Conservation (phyloP, 2,113 vertebrate genomes). For the Mixornis gularis region DNA sequence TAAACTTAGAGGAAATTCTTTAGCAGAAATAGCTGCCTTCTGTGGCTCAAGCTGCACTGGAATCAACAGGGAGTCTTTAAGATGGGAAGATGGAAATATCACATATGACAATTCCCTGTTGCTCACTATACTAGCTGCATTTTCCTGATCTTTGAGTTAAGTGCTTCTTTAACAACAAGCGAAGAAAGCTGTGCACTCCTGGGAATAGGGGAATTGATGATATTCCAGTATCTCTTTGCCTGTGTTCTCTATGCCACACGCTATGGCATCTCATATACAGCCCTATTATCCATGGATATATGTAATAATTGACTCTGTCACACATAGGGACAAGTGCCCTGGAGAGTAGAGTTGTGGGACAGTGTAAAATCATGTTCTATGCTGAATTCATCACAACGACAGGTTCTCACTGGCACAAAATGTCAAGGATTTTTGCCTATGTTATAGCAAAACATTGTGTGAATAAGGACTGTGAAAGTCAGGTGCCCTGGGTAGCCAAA, state of each 20-base stretch:
- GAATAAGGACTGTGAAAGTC: slow-evolving; percentile 47
- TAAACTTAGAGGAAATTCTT: slow-evolving; percentile 25
- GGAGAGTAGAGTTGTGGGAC: slow-evolving; percentile 20
- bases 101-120: neutral
- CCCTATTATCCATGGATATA: neutral
- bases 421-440: slow-evolving; percentile 47
- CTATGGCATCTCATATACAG: no score
- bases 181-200: neutral
- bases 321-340: neutral
- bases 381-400: slow-evolving; percentile 25
- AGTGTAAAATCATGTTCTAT: slow-evolving; percentile 62
- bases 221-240: neutral
- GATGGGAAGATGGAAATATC: neutral
- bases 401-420: slow-evolving; percentile 53
- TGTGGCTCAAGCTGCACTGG: neutral
- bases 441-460: slow-evolving; percentile 46
- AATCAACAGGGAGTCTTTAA: neutral
- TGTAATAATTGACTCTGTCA: neutral
- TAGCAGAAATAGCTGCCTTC: slow-evolving; percentile 26
- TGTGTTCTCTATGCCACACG: neutral
- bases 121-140: rapidly evolving
- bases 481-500: slow-evolving; percentile 49
- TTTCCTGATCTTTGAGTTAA: neutral
- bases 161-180: neutral
- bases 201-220: neutral